Percentiles rank a stretch among this genome's conserved stretches.
Conservation (phyloP, 2,888 invertebrate species). For the Xylocampa areola region DNA sequence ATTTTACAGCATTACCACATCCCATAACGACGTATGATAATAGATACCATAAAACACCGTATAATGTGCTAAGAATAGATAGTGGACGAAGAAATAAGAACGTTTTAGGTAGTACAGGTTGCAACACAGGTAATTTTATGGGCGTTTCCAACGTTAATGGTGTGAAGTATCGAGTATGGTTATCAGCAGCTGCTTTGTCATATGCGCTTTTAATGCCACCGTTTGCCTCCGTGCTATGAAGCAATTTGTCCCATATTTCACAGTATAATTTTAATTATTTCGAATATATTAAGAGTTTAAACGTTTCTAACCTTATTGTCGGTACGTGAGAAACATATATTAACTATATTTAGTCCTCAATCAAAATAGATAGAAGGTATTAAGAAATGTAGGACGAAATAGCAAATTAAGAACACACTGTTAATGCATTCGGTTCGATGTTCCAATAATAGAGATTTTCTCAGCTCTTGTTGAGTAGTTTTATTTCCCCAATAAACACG, state of each 20-base stretch:
- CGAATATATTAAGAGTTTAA: no score
- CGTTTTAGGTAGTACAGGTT: slow-evolving; percentile 34
- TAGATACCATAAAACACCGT: slow-evolving; percentile 63
- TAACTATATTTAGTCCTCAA: no score
- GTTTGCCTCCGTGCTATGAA: not conserved
- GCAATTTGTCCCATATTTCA: no score
- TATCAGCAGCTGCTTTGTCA: slow-evolving; percentile 21
- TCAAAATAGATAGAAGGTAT: no score
- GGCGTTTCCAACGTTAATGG: slow-evolving; percentile 26
- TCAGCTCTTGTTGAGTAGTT: slow-evolving; percentile 20
- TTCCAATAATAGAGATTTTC: no score
- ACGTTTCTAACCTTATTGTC: no score
- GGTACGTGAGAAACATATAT: no score
- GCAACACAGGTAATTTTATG: slow-evolving; percentile 27
- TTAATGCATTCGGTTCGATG: no score
- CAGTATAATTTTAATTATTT: no score
- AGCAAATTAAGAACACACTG: no score
- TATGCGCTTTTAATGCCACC: slow-evolving; percentile 8
- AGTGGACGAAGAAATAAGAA: slow-evolving; percentile 39
- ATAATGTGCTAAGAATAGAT: slow-evolving; percentile 49
- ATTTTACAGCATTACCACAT: slow-evolving; percentile 79
- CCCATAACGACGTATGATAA: slow-evolving; percentile 78
- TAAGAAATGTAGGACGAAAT: no score
- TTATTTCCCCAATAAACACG: slow-evolving; percentile 29
- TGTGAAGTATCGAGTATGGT: slow-evolving; percentile 29